Conservation (phyloP, 1,140 invertebrate genomes). For the Chelonus insularis region DNA sequence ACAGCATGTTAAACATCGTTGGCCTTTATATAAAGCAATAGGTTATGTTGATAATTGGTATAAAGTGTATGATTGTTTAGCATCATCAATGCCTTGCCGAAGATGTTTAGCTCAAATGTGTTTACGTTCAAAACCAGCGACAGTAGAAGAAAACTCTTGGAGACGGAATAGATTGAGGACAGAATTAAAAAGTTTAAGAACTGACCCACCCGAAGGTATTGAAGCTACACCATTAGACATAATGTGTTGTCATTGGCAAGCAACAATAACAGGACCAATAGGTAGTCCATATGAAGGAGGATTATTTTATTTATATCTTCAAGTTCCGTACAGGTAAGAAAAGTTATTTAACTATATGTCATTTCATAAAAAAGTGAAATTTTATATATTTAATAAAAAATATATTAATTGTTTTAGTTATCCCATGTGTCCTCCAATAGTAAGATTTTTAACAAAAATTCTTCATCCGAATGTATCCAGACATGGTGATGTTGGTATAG, state of each 20-base stretch:
- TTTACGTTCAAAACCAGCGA: slow-evolving; percentile 62
- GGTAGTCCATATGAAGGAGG: slow-evolving; percentile 94
- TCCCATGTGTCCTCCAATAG: slow-evolving; percentile 87
- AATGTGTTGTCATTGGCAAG: slow-evolving; percentile 86
- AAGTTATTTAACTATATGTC: no score
- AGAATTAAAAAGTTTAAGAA: slow-evolving; percentile 74
- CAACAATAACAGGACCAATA: slow-evolving; percentile 83
- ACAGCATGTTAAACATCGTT: slow-evolving; percentile 71
- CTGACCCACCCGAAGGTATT: slow-evolving; percentile 89
- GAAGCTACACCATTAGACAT: slow-evolving; percentile 83
- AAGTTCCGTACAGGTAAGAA: slow-evolving; percentile 74
- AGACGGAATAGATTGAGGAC: slow-evolving; percentile 72
- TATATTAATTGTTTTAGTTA: slow-evolving; percentile 69
- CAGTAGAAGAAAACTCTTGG: slow-evolving; percentile 73
- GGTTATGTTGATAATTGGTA: slow-evolving; percentile 76
- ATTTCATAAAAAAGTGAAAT: no score
- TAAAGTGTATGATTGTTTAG: slow-evolving; percentile 64
- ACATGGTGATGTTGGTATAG: slow-evolving; percentile 94
- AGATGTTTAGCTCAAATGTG: slow-evolving; percentile 82
- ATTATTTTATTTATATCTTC: slow-evolving; percentile 90
- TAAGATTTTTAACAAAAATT: slow-evolving; percentile 87
- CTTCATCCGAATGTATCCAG: slow-evolving; percentile 94
- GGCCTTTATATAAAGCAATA: slow-evolving; percentile 82
- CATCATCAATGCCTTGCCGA: slow-evolving; percentile 68
- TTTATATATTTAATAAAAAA: no score